A percentile compares a stretch with the other conserved stretches of the same genome.
These are phyloP conservation scores for Micrasema longulum DNA, from an alignment of 1,140 invertebrate genomes.

Conservation along the genomic window DNA sequence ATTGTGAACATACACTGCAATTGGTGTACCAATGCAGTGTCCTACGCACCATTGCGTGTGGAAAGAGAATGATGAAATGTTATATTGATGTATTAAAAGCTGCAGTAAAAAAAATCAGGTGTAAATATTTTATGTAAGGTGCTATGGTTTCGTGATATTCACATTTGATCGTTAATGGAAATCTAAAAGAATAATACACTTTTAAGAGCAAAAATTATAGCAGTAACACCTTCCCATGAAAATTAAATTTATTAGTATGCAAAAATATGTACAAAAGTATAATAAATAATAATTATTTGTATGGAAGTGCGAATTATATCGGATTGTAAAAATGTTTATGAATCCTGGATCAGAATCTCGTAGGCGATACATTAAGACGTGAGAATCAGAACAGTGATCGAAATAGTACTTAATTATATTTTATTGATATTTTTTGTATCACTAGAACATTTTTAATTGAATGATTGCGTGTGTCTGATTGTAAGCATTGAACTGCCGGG, in stretches of 20 bases:
- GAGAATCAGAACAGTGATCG: conserved; percentile 34
- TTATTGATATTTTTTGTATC: conserved; percentile 44
- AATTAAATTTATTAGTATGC: too few species aligned
- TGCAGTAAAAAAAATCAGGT: too few species aligned
- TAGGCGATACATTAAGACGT: conserved; percentile 29
- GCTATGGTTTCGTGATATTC: background rate
- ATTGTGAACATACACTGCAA: too few species aligned
- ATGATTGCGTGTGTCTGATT: conserved; percentile 40
- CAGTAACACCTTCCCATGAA: too few species aligned
- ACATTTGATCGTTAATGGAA: background rate
- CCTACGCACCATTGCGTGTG: too few species aligned
- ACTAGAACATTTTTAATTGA: conserved; percentile 44
- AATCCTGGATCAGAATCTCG: conserved; percentile 7
- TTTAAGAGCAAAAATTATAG: background rate
- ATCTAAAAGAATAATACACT: background rate
- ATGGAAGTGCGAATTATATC: too few species aligned
- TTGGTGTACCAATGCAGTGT: too few species aligned
- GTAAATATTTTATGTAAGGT: background rate
- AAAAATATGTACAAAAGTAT: too few species aligned
- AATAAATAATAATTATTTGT: too few species aligned
- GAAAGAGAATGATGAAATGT: too few species aligned
- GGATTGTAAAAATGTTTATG: conserved; percentile 3
- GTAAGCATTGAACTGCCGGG: conserved; percentile 17
- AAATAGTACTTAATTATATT: conserved; percentile 41
- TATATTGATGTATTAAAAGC: too few species aligned